phyloP scores from a whole-genome alignment of 1,140 invertebrate species.

The Eurosta solidaginis region DNA sequence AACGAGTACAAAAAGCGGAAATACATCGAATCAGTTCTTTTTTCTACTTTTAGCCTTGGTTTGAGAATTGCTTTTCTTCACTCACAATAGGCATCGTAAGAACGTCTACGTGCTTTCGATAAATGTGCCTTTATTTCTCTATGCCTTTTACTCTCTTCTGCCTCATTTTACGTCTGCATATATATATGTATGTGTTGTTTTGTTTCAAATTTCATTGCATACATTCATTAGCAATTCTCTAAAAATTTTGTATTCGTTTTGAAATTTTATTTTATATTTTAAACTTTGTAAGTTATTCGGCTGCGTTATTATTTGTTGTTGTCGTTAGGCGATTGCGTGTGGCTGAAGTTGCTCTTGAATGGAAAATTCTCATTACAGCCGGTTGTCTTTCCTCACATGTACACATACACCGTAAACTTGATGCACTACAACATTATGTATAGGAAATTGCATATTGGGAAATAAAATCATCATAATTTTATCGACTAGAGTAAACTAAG shows the following conservation, averaged over 20 bases:
- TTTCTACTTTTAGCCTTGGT: no score
- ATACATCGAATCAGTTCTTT: no score
- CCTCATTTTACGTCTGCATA: no score
- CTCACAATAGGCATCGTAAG: no score
- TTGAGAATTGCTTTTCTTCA: no score
- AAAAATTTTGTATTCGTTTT: neutral
- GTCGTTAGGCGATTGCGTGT: neutral
- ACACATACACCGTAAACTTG: neutral
- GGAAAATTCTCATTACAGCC: neutral
- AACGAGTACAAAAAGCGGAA: no score
- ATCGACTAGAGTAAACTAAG: neutral
- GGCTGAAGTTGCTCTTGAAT: neutral
- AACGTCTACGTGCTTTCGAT: no score
- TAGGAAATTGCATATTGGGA: slow-evolving; percentile 11
- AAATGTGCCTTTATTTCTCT: no score
- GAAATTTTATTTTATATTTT: slow-evolving; percentile 10
- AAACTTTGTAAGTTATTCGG: neutral
- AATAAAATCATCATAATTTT: slow-evolving; percentile 6
- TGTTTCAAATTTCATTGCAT: neutral
- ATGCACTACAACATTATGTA: no score
- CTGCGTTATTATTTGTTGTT: neutral
- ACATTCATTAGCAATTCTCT: neutral
- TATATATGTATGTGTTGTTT: neutral
- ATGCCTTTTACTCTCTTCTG: no score
- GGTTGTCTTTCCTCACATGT: neutral